Base-by-base conservation (phyloP, 2,888 invertebrate species). In the Caradrina kadenii region DNA sequence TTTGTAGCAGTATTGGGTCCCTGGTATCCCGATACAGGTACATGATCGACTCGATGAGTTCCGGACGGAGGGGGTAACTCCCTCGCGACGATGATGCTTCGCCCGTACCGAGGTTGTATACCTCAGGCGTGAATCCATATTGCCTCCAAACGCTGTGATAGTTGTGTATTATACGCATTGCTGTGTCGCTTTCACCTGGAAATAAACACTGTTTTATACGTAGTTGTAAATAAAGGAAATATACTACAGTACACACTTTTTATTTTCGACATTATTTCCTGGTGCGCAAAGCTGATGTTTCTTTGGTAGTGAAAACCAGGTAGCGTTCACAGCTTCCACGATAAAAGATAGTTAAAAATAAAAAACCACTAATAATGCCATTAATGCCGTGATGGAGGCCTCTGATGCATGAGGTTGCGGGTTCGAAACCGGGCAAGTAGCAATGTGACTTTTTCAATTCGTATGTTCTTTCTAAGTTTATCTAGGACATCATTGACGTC, bases 61-160 rank as follows among this genome's bases (percentile, higher is more conserved):
- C 99, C 0, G 99, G 99, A 56, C 99, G 96, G 52, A 99, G 94
- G 0, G 99, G 99, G 92, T 99, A 99, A 65, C 99, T 98, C 86
- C 97, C 97, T 19, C 99, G 96, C 76, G 98, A 97, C 0, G 96
- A 94, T 0, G 98, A 98, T 0, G 98, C 98, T 88, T 98, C 98
- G 0, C 97, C 97, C 61, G 98, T 97, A 0, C 98, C 98, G 82
- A 99, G 98, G 90, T 99, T 99, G 93, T 99, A 99, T 89, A 99
- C 99, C 91, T 99, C 99, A 0, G 99, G 99, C 0, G 99, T 98
- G 89, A 99, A 99, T 0, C 99, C 99, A 93, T 99, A 99, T 91
- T 99, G 99, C 72, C 98, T 97, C 98, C 99, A 99, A 0, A 99
- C 98, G 87, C 98, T 98, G 89, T 99, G 99, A 93, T 99, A 99